Conservation (phyloP, 2,113 vertebrate species). For the Balaeniceps rex region DNA sequence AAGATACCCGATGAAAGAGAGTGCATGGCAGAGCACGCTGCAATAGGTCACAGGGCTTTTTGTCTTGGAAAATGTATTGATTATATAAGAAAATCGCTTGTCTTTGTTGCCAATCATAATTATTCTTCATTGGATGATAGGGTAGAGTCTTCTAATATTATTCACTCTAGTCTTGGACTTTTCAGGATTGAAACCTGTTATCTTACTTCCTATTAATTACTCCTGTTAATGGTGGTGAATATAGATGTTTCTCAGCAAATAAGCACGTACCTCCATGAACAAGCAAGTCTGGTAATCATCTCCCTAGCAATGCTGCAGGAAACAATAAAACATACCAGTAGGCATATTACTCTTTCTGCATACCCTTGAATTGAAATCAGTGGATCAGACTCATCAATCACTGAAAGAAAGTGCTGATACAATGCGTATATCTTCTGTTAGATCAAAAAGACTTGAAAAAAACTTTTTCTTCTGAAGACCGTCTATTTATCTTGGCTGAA, state of each 20-base stretch:
- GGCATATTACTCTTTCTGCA: background rate
- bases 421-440: background rate
- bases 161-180: background rate
- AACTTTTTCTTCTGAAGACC: background rate
- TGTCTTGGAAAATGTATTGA: background rate
- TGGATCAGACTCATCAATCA: background rate
- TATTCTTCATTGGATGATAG: background rate
- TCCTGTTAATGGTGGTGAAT: background rate
- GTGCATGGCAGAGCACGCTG: background rate
- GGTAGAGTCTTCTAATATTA: background rate
- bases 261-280: background rate
- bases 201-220: background rate
- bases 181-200: background rate
- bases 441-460: background rate
- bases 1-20: background rate
- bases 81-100: background rate
- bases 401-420: background rate
- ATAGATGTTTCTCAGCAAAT: background rate
- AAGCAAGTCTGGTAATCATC: background rate
- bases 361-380: background rate
- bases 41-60: background rate
- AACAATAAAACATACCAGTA: background rate
- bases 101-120: background rate
- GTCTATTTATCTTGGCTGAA: background rate
- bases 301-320: background rate